Evolutionary conservation across 2,888 invertebrate species (phyloP).

Genomic region (Cephus spinipes): DNA sequence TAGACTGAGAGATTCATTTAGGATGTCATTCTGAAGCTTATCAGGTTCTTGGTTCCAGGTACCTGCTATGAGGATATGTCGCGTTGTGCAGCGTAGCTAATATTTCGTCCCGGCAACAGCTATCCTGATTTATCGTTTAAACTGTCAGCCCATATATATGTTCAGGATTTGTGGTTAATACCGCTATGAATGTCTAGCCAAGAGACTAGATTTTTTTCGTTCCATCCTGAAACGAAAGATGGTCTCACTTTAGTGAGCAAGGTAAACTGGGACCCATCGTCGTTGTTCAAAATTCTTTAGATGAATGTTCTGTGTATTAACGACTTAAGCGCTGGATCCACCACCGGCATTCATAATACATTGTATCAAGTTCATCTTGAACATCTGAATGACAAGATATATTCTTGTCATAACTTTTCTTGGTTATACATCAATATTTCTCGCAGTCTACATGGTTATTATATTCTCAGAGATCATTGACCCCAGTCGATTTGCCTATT

Average conservation of each 20-base stretch:
- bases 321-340: slow-evolving; percentile 29
- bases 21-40: slow-evolving; percentile 30
- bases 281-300: slow-evolving; percentile 38
- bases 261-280: slow-evolving; percentile 47
- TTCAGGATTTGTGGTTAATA: slow-evolving; percentile 54
- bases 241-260: slow-evolving; percentile 50
- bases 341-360: slow-evolving; percentile 22
- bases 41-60: slow-evolving; percentile 62
- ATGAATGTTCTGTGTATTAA: slow-evolving; percentile 45
- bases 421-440: not conserved
- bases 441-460: not conserved
- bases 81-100: slow-evolving; percentile 50
- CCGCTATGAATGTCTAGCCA: slow-evolving; percentile 44
- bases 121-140: slow-evolving; percentile 50
- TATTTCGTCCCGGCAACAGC: slow-evolving; percentile 45
- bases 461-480: not conserved
- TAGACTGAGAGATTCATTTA: slow-evolving; percentile 13
- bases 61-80: slow-evolving; percentile 63
- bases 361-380: not conserved
- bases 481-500: not conserved
- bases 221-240: slow-evolving; percentile 39
- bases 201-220: slow-evolving; percentile 42
- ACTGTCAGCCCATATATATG: slow-evolving; percentile 47
- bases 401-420: not conserved
- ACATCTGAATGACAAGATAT: not conserved